Conservation (phyloP, 2,797 vertebrate species). For the Sebastes hopkinsi region DNA sequence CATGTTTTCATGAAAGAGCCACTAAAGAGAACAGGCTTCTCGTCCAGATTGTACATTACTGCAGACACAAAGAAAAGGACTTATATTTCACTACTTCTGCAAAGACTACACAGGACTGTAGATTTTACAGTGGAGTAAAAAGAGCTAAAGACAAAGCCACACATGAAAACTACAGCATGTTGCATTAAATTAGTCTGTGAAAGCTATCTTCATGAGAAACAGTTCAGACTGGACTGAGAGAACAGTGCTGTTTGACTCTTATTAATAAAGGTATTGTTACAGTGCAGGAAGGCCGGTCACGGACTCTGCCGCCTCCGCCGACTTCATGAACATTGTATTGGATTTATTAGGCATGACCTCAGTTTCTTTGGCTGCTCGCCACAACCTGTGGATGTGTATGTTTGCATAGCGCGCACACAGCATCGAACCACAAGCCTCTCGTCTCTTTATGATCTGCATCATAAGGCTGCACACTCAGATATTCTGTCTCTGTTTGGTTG, state of each 20-base stretch:
- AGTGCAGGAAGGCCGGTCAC: constrained; percentile 26
- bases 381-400: constrained; percentile 24
- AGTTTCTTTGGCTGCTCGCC: constrained; percentile 61
- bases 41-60: neutral
- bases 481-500: constrained; percentile 41
- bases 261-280: constrained; percentile 56
- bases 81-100: neutral
- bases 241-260: constrained; percentile 5
- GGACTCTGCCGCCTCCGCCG: constrained; percentile 25
- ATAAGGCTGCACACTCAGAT: neutral
- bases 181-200: constrained; percentile 38
- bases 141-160: constrained; percentile 11
- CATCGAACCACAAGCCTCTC: neutral
- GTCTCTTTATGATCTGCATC: neutral
- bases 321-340: constrained; percentile 29
- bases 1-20: neutral
- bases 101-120: neutral
- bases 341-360: constrained; percentile 50
- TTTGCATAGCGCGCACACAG: constrained; percentile 15
- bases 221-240: neutral
- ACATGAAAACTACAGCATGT: constrained; percentile 18
- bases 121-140: constrained; percentile 3
- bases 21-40: neutral
- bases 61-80: neutral
- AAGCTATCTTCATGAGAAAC: constrained; percentile 37